phyloP scores from a whole-genome alignment of 53 echinoderm and acorn worm species.

The Patiria pectinifera region DNA sequence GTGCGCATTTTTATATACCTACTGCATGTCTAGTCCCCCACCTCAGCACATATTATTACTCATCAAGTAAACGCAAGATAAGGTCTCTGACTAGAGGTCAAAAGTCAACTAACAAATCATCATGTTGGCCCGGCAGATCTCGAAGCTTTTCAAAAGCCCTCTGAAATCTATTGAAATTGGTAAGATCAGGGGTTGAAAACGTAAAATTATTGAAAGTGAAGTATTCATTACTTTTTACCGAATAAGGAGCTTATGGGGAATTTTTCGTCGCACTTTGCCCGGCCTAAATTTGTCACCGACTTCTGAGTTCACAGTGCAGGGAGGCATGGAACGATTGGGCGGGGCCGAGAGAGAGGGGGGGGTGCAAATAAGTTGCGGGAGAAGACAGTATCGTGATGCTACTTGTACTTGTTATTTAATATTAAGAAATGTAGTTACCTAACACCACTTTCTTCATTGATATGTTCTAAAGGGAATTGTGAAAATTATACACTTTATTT shows the following conservation, averaged over 20 bases:
- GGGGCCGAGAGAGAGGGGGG: too few species aligned
- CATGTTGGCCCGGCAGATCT: slow-evolving; percentile 9
- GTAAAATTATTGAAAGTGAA: neutral
- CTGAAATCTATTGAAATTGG: slow-evolving; percentile 15
- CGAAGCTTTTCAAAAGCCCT: slow-evolving; percentile 10
- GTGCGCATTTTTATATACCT: neutral
- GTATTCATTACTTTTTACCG: neutral
- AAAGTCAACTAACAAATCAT: neutral
- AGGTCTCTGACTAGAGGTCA: neutral
- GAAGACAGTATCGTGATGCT: too few species aligned
- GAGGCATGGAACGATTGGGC: too few species aligned
- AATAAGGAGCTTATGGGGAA: neutral
- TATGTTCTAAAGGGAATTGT: too few species aligned
- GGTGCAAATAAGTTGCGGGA: too few species aligned
- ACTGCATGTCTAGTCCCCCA: neutral
- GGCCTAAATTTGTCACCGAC: too few species aligned
- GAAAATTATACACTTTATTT: too few species aligned
- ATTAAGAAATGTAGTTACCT: too few species aligned
- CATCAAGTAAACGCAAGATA: too few species aligned
- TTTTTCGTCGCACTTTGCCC: neutral
- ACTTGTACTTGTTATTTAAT: too few species aligned
- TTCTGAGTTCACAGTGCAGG: too few species aligned
- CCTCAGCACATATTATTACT: neutral
- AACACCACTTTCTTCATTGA: too few species aligned
- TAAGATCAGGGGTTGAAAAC: neutral